Evolutionary conservation across 2,797 vertebrate genomes (phyloP), one percentile per base, ranked within the genome.

Genomic region (Danio jaintianensis): DNA sequence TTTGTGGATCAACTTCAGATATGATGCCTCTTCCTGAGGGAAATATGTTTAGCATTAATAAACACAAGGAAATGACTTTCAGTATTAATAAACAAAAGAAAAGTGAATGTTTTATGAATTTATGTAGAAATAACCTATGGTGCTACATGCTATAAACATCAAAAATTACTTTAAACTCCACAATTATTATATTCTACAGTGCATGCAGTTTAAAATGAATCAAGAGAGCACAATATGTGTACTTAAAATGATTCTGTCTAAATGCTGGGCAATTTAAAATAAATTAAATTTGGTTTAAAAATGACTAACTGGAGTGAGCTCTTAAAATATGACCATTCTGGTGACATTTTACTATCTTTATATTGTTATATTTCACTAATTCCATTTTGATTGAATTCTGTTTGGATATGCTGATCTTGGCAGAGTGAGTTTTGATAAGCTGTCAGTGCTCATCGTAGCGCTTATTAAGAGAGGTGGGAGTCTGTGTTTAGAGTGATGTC

Each of bases 371-470:
- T 16, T 62, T 62, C 1, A 15, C 8, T n/a, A 36, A 50, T 50
- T 62, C 29, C 0, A 12, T 13, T 50, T 62, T 74, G 29, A 62
- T 75, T n/a, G 50, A 75, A 40, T 62, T 58, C 62, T 36, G 40
- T 73, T 74, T 50, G 62, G 58, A 38, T 56, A 62, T 62, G 72
- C 58, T 75, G 58, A 75, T 62, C 16, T 75, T 62, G 45, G 16
- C 45, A 50, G 11, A 75, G 5, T 20, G 67, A 70, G 59, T 40
- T 75, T 75, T 75, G 29, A 52, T 15, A 48, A 74, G 12, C 6
- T 74, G 47, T 75, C 73, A 63, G 72, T 20, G 29, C 50, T 62
- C 72, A 75, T 75, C 45, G 38, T 45, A 50, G 11, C 2, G 6
- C 59, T 52, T 75, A 63, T 52, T 42, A 53, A 40, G 29, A 10